Evolutionary conservation across 2,888 invertebrate species (phyloP).

Genomic region (Oxyscelio sp.): DNA sequence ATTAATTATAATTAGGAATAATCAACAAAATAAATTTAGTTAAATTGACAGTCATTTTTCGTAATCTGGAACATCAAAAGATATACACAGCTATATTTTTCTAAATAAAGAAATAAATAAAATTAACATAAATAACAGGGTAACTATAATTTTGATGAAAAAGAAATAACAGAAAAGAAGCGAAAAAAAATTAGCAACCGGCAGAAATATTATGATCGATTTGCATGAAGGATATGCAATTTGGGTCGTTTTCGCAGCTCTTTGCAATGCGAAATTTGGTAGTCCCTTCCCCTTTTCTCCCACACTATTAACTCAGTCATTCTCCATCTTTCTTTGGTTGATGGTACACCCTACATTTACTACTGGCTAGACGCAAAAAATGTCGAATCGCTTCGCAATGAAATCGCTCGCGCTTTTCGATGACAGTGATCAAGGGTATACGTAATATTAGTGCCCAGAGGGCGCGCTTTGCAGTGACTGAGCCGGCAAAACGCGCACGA

Average conservation of each 20-base stretch:
- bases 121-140: no score
- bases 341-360: slow-evolving; percentile 86
- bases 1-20: no score
- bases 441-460: slow-evolving; percentile 86
- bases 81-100: no score
- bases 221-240: slow-evolving; percentile 87
- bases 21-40: no score
- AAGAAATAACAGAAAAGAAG: background rate
- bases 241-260: slow-evolving; percentile 81
- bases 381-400: slow-evolving; percentile 84
- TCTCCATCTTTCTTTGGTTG: slow-evolving; percentile 47
- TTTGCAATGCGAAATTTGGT: slow-evolving; percentile 73
- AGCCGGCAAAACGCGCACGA: slow-evolving; percentile 77
- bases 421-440: slow-evolving; percentile 86
- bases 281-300: slow-evolving; percentile 58
- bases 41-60: no score
- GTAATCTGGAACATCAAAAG: no score
- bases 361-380: slow-evolving; percentile 88
- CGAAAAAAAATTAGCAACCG: slow-evolving; percentile 34
- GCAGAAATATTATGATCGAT: slow-evolving; percentile 75
- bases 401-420: slow-evolving; percentile 84
- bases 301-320: slow-evolving; percentile 66
- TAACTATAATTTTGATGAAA: no score
- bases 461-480: slow-evolving; percentile 77
- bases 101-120: no score